Conservation (phyloP, 2,797 vertebrate genomes). For the Anniella stebbinsi region DNA sequence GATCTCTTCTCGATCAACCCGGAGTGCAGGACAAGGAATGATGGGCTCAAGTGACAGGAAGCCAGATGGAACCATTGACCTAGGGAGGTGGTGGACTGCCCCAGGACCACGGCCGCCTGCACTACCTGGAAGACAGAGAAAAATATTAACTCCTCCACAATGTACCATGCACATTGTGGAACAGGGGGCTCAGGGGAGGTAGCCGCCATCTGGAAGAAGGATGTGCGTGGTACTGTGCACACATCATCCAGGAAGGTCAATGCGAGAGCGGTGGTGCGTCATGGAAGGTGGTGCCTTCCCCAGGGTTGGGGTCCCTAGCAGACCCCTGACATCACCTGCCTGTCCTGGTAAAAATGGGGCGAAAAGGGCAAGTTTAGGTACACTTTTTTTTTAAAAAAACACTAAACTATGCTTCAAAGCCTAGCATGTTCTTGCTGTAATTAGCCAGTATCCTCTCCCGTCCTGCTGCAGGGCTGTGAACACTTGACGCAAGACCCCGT, state of each 20-base stretch:
- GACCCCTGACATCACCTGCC: not conserved
- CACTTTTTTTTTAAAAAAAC: too few species aligned
- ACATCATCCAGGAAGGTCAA: not conserved
- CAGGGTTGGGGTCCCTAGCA: too few species aligned
- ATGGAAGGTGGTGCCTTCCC: not conserved
- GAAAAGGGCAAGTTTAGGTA: not conserved
- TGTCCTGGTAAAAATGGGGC: too few species aligned
- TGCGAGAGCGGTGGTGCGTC: not conserved
- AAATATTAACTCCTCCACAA: not conserved
- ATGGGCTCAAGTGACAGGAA: too few species aligned
- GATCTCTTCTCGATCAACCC: too few species aligned
- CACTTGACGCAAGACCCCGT: constrained; percentile 58
- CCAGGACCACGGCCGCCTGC: too few species aligned
- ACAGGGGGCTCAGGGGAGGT: not conserved
- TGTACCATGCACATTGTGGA: not conserved
- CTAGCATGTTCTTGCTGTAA: not conserved
- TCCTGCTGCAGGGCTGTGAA: constrained; percentile 82
- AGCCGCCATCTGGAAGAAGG: not conserved
- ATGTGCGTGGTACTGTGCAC: not conserved
- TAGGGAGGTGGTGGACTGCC: too few species aligned
- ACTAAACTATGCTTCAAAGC: not conserved
- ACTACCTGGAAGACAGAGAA: not conserved
- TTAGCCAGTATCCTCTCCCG: too few species aligned
- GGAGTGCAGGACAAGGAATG: too few species aligned
- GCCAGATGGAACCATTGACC: too few species aligned